Evolutionary conservation across 2,113 vertebrate genomes (phyloP).

Genomic region (Macquaria ambigua): DNA sequence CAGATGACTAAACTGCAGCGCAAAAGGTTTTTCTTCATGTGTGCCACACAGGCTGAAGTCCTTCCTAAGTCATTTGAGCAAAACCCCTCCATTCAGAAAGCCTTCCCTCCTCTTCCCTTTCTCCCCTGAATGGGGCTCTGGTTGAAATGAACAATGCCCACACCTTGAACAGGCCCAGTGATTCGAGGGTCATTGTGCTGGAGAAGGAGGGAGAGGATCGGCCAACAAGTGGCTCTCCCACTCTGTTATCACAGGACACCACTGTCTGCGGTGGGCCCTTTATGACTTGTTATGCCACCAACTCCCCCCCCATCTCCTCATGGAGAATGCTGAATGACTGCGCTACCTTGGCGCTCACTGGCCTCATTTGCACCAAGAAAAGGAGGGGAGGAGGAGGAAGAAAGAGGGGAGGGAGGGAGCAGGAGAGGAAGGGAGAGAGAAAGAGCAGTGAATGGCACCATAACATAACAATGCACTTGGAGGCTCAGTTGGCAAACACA

Average conservation of each 20-base stretch:
- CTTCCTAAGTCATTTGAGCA: conserved; percentile 78
- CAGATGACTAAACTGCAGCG: conserved; percentile 35
- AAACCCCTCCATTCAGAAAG: conserved; percentile 72
- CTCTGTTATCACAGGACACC: conserved; percentile 71
- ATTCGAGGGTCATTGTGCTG: conserved; percentile 70
- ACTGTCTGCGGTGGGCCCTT: conserved; percentile 69
- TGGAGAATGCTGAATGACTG: conserved; percentile 65
- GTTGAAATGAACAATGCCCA: conserved; percentile 75
- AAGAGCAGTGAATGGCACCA: conserved; percentile 75
- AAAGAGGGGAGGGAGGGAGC: conserved; percentile 37
- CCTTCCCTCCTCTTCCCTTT: conserved; percentile 71
- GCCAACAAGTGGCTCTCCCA: conserved; percentile 76
- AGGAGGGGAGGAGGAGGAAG: conserved; percentile 54
- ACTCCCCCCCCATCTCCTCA: conserved; percentile 39
- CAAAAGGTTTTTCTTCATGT: conserved; percentile 32
- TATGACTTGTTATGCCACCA: conserved; percentile 69
- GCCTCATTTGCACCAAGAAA: conserved; percentile 77
- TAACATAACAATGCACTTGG: conserved; percentile 81
- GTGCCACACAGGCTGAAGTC: conserved; percentile 77
- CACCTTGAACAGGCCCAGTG: conserved; percentile 81
- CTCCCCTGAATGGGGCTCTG: conserved; percentile 57
- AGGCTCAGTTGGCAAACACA: conserved; percentile 83
- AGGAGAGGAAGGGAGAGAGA: conserved; percentile 58
- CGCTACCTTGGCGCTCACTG: conserved; percentile 68
- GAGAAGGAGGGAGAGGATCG: conserved; percentile 47